Evolutionary conservation across 2,797 vertebrate species (phyloP).

Genomic region (Peromyscus aztecus): DNA sequence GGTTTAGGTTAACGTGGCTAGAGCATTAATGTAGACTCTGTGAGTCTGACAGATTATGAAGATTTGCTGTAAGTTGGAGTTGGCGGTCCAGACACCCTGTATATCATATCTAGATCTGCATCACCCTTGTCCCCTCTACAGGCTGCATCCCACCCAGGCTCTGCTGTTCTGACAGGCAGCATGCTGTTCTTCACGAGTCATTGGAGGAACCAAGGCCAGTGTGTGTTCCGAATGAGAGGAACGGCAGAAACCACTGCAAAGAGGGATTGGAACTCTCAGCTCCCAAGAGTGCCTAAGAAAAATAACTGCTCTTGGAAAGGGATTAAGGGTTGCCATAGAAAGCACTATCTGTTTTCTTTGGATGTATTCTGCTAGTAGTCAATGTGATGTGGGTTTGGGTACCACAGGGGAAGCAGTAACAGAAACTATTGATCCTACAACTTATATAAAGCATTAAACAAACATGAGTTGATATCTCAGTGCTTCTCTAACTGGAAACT

Average conservation of each 20-base stretch:
- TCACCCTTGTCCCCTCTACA: not conserved
- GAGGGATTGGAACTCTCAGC: constrained; percentile 24
- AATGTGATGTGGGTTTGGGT: not conserved
- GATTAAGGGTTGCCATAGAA: constrained; percentile 61
- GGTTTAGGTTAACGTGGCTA: not conserved
- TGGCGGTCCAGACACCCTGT: rapidly evolving
- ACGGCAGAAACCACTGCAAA: constrained; percentile 44
- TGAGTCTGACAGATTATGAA: not conserved
- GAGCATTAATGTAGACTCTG: not conserved
- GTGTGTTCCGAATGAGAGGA: constrained; percentile 3
- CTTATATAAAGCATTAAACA: constrained; percentile 49
- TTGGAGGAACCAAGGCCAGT: not conserved
- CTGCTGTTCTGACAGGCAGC: not conserved
- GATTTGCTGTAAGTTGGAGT: not conserved
- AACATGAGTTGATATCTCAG: constrained; percentile 19
- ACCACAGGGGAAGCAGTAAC: constrained; percentile 51
- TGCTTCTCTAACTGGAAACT: constrained; percentile 50
- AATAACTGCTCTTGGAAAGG: constrained; percentile 70
- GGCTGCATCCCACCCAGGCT: not conserved
- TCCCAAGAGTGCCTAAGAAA: constrained; percentile 61
- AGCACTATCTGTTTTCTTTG: constrained; percentile 76
- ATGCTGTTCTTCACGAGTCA: not conserved
- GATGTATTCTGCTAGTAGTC: constrained; percentile 30
- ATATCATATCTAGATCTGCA: not conserved
- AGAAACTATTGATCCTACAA: constrained; percentile 67